phyloP scores from a whole-genome alignment of 2,888 invertebrate genomes.

The Serripes groenlandicus region DNA sequence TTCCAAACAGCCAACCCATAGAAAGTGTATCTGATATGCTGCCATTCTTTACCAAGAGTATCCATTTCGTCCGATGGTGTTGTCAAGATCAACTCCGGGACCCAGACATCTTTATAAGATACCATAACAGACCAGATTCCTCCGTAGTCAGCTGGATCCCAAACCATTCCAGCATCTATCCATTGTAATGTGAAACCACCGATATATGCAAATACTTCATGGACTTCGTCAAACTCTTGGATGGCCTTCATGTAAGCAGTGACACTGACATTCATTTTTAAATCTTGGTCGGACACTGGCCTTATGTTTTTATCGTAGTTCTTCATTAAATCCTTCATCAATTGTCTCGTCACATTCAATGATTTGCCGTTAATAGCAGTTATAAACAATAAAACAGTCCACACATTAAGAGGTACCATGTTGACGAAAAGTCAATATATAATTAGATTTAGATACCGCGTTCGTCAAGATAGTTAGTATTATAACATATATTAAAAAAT shows the following conservation, averaged over 20 bases:
- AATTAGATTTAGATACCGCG: too few relatives aligned
- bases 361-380: too few relatives aligned
- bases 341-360: too few relatives aligned
- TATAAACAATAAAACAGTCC: too few relatives aligned
- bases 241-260: slow-evolving; percentile 36
- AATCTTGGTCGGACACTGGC: slow-evolving; percentile 14
- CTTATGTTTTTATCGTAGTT: slow-evolving; percentile 30
- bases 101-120: slow-evolving; percentile 48
- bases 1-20: slow-evolving; percentile 55
- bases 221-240: slow-evolving; percentile 53
- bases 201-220: slow-evolving; percentile 32
- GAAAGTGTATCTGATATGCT: slow-evolving; percentile 33
- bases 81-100: slow-evolving; percentile 56
- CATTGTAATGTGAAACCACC: slow-evolving; percentile 31
- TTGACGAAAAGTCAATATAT: too few relatives aligned
- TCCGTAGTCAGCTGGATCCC: slow-evolving; percentile 31
- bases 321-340: slow-evolving; percentile 12
- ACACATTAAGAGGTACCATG: too few relatives aligned
- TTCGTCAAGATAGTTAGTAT: too few relatives aligned
- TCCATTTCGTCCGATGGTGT: slow-evolving; percentile 54
- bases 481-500: too few relatives aligned
- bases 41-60: slow-evolving; percentile 50
- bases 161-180: slow-evolving; percentile 44
- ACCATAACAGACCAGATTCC: slow-evolving; percentile 7
- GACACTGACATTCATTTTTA: slow-evolving; percentile 2